These are phyloP conservation scores for Poeciliopsis retropinna DNA, from an alignment of 2,113 vertebrate species.

Conservation along the genomic window DNA sequence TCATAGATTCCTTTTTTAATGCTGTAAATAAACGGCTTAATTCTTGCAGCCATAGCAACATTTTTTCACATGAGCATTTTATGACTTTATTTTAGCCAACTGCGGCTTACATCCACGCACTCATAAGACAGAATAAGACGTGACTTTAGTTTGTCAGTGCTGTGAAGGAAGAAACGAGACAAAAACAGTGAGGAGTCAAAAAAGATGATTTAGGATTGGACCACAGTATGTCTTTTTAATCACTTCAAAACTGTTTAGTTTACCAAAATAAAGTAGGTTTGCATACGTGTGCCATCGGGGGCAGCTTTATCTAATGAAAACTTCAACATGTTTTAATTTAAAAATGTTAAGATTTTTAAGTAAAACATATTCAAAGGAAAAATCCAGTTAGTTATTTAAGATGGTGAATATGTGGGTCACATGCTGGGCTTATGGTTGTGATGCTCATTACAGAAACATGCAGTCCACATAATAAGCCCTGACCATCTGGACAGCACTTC, in stretches of 20 bases:
- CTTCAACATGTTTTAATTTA: too few relatives aligned
- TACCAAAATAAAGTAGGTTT: background rate
- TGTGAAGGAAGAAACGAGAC: conserved; percentile 22
- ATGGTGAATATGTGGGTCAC: conserved; percentile 46
- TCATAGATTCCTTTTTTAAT: conserved; percentile 28
- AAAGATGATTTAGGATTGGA: background rate
- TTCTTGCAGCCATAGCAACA: conserved; percentile 40
- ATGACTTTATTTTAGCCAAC: conserved; percentile 52
- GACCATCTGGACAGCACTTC: conserved; percentile 67
- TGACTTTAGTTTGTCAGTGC: conserved; percentile 53
- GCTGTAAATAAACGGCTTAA: conserved; percentile 53
- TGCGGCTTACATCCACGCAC: conserved; percentile 51
- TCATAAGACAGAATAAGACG: conserved; percentile 37
- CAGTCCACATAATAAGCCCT: conserved; percentile 62
- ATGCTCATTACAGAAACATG: conserved; percentile 60
- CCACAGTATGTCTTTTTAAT: background rate
- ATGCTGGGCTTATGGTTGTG: conserved; percentile 29
- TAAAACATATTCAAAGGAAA: conserved; percentile 26
- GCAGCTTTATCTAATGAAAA: too few relatives aligned
- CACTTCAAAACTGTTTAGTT: background rate
- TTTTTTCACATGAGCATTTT: conserved; percentile 41
- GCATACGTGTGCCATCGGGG: too few relatives aligned
- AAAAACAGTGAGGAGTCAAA: conserved; percentile 2
- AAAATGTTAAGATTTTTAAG: too few relatives aligned
- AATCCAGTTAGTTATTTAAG: conserved; percentile 17